phyloP scores from a whole-genome alignment of 30 jellyfish, hydroid and myxozoan species.

The Cassiopea andromeda region DNA sequence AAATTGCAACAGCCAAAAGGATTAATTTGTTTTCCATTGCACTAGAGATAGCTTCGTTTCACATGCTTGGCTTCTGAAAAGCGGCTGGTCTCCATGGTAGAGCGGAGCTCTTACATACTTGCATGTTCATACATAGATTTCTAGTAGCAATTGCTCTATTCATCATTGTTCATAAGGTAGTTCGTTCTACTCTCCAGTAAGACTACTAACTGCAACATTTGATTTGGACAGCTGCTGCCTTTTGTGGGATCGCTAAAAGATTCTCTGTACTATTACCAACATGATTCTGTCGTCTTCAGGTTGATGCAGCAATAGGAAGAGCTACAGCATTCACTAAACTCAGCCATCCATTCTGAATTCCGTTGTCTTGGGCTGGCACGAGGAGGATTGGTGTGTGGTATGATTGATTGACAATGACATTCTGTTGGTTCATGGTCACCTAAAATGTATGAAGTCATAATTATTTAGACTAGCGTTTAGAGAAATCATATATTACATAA shows the following conservation, averaged over 20 bases:
- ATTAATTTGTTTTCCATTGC: not conserved
- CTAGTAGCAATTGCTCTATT: not conserved
- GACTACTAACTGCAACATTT: too few species aligned
- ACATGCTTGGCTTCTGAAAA: not conserved
- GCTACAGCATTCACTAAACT: conserved; percentile 65
- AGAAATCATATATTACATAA: not conserved
- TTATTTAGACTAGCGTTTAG: not conserved
- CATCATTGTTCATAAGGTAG: not conserved
- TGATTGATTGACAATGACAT: conserved; percentile 49
- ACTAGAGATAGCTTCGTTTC: not conserved
- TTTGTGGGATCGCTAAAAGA: too few species aligned
- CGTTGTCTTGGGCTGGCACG: conserved; percentile 48
- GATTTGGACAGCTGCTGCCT: too few species aligned
- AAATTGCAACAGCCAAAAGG: too few species aligned
- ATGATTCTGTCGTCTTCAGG: not conserved
- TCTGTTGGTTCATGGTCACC: conserved; percentile 41
- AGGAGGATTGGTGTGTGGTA: conserved; percentile 54
- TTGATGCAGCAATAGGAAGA: conserved; percentile 43
- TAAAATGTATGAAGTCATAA: not conserved
- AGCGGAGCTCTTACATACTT: not conserved
- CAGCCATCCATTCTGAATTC: conserved; percentile 63
- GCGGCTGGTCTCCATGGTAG: not conserved
- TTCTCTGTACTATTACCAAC: too few species aligned
- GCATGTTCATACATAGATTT: not conserved
- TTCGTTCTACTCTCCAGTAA: not conserved